Conservation (phyloP, 2,113 vertebrate species). For the Engraulis encrasicolus region DNA sequence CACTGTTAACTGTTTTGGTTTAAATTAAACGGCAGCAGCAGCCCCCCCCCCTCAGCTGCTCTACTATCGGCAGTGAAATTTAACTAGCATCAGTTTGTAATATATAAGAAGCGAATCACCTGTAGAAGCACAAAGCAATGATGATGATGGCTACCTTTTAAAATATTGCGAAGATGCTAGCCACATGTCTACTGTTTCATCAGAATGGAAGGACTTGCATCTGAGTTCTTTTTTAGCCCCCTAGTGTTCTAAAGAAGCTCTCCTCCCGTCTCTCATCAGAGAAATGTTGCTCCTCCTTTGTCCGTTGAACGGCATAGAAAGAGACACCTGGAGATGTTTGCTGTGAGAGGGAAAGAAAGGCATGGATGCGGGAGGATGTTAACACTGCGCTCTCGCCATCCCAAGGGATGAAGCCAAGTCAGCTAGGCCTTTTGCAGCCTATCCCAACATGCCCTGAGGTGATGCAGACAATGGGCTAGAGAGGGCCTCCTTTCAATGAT, state of each 20-base stretch:
- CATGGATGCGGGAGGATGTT: constrained; percentile 37
- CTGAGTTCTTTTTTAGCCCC: background rate
- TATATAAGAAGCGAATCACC: background rate
- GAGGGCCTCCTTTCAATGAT: constrained; percentile 32
- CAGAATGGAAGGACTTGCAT: background rate
- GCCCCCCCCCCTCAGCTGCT: background rate
- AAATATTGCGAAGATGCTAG: background rate
- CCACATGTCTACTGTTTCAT: too few species aligned
- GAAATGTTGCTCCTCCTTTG: background rate
- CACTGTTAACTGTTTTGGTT: constrained; percentile 1
- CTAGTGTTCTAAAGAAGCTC: background rate
- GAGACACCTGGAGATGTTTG: constrained; percentile 5
- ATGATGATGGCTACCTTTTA: background rate
- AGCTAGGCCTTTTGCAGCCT: constrained; percentile 35
- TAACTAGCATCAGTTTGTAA: background rate
- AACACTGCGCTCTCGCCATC: constrained; percentile 35
- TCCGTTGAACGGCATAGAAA: background rate
- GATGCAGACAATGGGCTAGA: constrained; percentile 45
- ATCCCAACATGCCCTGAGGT: constrained; percentile 41
- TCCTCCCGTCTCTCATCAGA: background rate
- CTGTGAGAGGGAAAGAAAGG: background rate
- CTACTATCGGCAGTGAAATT: background rate
- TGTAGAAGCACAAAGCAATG: background rate
- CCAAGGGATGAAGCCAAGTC: constrained; percentile 34
- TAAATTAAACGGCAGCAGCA: background rate